Evolutionary conservation across 2,797 vertebrate species (phyloP).

Genomic region (Linurgus olivaceus): DNA sequence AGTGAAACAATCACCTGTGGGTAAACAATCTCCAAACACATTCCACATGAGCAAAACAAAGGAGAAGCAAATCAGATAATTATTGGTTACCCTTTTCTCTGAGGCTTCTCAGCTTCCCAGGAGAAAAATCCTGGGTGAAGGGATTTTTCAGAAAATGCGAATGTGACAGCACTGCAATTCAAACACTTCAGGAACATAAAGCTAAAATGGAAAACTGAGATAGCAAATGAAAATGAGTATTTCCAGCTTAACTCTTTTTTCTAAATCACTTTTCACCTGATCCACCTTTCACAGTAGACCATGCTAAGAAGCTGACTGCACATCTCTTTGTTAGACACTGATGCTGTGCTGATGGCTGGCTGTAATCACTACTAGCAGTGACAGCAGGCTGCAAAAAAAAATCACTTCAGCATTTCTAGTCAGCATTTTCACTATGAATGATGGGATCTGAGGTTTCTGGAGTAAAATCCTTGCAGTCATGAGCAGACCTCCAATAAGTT

Average conservation of each 20-base stretch:
- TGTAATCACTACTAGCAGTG: background rate
- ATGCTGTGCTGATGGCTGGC: background rate
- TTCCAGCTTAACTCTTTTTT: background rate
- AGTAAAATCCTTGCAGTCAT: background rate
- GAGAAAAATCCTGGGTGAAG: too few relatives aligned
- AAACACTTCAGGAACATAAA: background rate
- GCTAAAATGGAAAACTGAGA: background rate
- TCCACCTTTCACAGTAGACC: background rate
- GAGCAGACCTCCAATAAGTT: background rate
- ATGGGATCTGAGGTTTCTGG: background rate
- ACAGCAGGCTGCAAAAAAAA: background rate
- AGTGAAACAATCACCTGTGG: too few relatives aligned
- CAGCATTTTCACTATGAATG: background rate
- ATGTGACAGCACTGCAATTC: background rate
- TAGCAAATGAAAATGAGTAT: background rate
- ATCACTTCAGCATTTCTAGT: background rate
- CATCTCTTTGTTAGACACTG: background rate
- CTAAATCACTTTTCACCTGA: background rate
- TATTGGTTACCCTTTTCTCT: too few relatives aligned
- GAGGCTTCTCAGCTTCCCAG: too few relatives aligned
- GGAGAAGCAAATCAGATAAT: too few relatives aligned
- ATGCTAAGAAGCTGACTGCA: background rate
- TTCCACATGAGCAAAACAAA: background rate
- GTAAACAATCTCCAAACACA: background rate
- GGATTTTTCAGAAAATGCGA: too few relatives aligned